Evolutionary conservation across 2,888 invertebrate genomes (phyloP).

Genomic region (Philereme transversata): DNA sequence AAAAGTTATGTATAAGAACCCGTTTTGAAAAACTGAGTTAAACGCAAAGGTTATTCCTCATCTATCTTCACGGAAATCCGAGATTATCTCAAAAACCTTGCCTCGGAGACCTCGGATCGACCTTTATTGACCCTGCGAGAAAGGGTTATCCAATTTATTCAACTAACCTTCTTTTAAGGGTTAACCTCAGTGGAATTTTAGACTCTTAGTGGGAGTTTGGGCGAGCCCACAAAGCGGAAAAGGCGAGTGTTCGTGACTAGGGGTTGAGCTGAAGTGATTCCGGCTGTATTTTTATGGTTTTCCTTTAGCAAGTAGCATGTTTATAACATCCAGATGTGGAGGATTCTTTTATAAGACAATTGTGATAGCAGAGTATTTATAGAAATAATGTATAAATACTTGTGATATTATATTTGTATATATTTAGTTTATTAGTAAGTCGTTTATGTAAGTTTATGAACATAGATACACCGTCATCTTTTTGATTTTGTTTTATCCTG

Average conservation of each 20-base stretch:
- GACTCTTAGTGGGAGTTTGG: conserved; percentile 5
- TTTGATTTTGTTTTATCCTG: no score
- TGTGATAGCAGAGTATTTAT: no score
- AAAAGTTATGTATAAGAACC: no score
- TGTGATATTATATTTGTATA: no score
- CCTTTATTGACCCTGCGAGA: conserved; percentile 30
- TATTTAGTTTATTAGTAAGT: no score
- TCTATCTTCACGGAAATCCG: conserved; percentile 8
- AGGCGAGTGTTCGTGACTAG: conserved; percentile 13
- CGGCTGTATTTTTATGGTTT: conserved; percentile 18
- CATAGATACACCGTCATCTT: no score
- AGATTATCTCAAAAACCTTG: conserved; percentile 9
- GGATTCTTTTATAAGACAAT: no score
- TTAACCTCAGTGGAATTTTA: conserved; percentile 19
- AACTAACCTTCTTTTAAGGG: conserved; percentile 17
- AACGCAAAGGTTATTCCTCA: neutral
- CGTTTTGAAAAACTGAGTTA: no score
- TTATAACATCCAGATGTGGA: neutral
- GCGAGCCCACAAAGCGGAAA: conserved; percentile 15
- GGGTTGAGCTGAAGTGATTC: conserved; percentile 14
- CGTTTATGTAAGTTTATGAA: no score
- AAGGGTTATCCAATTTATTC: conserved; percentile 36
- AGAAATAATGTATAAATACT: no score
- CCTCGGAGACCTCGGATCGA: conserved; percentile 13
- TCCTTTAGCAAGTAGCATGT: conserved; percentile 2